phyloP scores from a whole-genome alignment of 2,797 vertebrate species.

The Phrynocephalus forsythii region DNA sequence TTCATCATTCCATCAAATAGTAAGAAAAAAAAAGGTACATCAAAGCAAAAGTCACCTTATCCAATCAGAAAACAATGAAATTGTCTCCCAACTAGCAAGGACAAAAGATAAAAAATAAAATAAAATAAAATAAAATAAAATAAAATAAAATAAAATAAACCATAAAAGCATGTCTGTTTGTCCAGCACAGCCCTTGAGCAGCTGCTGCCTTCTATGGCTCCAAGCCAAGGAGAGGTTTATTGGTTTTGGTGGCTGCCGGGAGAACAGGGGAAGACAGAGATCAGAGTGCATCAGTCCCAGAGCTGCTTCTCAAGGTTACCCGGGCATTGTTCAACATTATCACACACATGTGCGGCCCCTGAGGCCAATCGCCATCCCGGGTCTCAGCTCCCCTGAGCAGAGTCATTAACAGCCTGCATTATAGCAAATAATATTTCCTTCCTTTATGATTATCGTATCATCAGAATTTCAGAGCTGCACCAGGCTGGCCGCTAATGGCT shows the following conservation, averaged over 20 bases:
- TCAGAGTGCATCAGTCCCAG: neutral
- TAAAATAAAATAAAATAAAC: neutral
- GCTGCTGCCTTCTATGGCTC: neutral
- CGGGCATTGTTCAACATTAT: slow-evolving; percentile 11
- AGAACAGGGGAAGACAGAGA: slow-evolving; percentile 17
- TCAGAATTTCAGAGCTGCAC: slow-evolving; percentile 69
- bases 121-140: neutral
- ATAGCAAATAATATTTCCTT: neutral
- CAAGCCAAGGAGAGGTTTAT: neutral
- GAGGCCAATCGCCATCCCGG: neutral
- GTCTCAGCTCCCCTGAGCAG: neutral
- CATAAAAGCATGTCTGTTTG: neutral
- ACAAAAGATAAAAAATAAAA: neutral
- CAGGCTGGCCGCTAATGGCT: slow-evolving; percentile 72
- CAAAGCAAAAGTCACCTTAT: slow-evolving; percentile 22
- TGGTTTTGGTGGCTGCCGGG: neutral
- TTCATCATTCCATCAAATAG: neutral
- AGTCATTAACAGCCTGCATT: neutral
- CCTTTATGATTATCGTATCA: slow-evolving; percentile 55
- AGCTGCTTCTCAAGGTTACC: slow-evolving; percentile 4
- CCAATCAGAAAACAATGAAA: neutral
- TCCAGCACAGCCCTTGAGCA: neutral
- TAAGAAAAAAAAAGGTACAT: neutral
- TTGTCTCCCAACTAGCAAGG: neutral
- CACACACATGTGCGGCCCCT: neutral